phyloP scores from a whole-genome alignment of 2,113 vertebrate genomes.

The Bucco capensis region DNA sequence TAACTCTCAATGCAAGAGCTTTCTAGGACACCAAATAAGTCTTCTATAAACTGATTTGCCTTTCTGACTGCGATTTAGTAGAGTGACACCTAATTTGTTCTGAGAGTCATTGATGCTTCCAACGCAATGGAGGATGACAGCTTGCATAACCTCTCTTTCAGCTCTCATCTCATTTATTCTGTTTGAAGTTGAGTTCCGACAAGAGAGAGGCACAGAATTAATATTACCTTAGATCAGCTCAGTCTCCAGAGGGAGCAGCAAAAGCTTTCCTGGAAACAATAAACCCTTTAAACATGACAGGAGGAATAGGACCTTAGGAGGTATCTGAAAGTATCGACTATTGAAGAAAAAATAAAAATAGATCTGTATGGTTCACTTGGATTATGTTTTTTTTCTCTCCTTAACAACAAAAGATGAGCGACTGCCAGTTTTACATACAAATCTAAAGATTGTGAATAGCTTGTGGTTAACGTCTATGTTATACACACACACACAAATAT shows the following conservation, averaged over 20 bases:
- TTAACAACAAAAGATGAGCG: constrained; percentile 39
- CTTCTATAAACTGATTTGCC: constrained; percentile 77
- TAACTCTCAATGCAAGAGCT: constrained; percentile 62
- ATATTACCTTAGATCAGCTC: constrained; percentile 78
- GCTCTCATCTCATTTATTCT: constrained; percentile 77
- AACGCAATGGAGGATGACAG: constrained; percentile 79
- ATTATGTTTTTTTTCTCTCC: not conserved
- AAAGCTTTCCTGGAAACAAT: constrained; percentile 80
- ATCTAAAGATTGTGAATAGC: constrained; percentile 50
- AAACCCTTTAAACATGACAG: constrained; percentile 81
- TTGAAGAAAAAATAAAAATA: constrained; percentile 61
- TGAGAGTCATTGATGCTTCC: constrained; percentile 71
- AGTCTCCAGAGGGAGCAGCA: constrained; percentile 74
- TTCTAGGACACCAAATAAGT: constrained; percentile 74
- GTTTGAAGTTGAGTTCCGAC: constrained; percentile 78
- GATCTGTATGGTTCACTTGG: constrained; percentile 57
- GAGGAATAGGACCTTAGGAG: constrained; percentile 73
- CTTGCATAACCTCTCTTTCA: constrained; percentile 80
- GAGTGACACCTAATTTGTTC: constrained; percentile 80
- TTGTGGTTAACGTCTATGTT: constrained; percentile 40
- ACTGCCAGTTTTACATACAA: constrained; percentile 49
- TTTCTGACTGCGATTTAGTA: constrained; percentile 76
- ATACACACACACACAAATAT: not conserved
- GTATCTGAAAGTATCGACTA: constrained; percentile 74
- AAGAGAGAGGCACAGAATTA: constrained; percentile 76